phyloP scores from a whole-genome alignment of 2,888 invertebrate genomes.

The Euplexia lucipara region DNA sequence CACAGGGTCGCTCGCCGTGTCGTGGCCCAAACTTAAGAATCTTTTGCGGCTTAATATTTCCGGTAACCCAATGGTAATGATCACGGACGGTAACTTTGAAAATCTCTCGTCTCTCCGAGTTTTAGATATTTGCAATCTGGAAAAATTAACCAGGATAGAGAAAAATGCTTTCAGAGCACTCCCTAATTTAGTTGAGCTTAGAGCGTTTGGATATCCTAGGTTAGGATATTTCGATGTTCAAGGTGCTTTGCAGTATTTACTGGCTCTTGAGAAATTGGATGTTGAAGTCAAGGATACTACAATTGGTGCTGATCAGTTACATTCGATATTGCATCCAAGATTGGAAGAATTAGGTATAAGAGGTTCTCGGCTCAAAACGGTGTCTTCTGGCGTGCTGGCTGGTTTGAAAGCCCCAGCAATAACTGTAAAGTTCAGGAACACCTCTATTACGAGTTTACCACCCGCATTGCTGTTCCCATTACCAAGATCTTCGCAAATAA shows the following conservation, averaged over 20 bases:
- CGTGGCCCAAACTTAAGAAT: constrained; percentile 93
- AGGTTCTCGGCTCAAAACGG: constrained; percentile 94
- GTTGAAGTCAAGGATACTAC: constrained; percentile 96
- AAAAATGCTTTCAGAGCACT: constrained; percentile 95
- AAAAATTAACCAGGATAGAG: constrained; percentile 94
- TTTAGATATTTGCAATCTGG: constrained; percentile 93
- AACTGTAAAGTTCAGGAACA: constrained; percentile 94
- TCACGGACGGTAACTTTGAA: constrained; percentile 95
- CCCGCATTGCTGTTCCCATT: constrained; percentile 96
- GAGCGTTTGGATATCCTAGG: constrained; percentile 94
- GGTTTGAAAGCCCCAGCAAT: constrained; percentile 94
- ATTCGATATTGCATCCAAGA: constrained; percentile 95
- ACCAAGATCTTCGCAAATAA: constrained; percentile 95
- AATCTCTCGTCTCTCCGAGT: constrained; percentile 92
- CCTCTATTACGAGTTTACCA: constrained; percentile 94
- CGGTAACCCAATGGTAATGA: constrained; percentile 94
- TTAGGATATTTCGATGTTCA: constrained; percentile 96
- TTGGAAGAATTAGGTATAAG: constrained; percentile 94
- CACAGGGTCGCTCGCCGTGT: constrained; percentile 91
- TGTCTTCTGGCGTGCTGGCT: constrained; percentile 96
- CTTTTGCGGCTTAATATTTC: constrained; percentile 95
- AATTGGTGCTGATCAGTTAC: constrained; percentile 95
- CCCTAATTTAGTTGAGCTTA: constrained; percentile 93
- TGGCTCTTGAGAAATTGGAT: constrained; percentile 94
- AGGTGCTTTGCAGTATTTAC: constrained; percentile 94